Evolutionary conservation across 2,888 invertebrate species (phyloP).

Genomic region (Mactromeris polynyma): DNA sequence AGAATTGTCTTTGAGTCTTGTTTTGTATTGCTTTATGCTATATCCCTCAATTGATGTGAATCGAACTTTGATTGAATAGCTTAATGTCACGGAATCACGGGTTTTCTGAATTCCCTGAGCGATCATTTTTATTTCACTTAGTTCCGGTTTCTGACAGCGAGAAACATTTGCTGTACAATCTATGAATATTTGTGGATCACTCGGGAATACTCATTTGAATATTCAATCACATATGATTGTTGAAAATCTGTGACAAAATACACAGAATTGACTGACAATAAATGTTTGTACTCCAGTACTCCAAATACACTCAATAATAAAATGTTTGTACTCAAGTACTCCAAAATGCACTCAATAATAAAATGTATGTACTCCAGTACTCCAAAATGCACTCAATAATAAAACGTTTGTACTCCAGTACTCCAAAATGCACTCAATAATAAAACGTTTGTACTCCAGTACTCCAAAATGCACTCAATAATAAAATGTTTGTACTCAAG

Average conservation of each 20-base stretch:
- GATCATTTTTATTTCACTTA: background rate
- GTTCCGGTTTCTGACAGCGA: background rate
- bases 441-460: too few species aligned
- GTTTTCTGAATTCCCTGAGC: background rate
- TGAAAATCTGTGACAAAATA: conserved; percentile 1
- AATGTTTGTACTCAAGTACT: too few species aligned
- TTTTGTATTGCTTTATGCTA: background rate
- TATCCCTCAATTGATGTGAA: background rate
- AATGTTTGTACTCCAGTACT: too few species aligned
- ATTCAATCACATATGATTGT: background rate
- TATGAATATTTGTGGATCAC: conserved; percentile 8
- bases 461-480: too few species aligned
- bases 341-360: too few species aligned
- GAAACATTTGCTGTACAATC: background rate
- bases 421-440: too few species aligned
- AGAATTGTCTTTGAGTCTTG: background rate
- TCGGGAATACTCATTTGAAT: background rate
- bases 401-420: too few species aligned
- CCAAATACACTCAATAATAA: too few species aligned
- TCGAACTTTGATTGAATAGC: conserved; percentile 27
- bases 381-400: too few species aligned
- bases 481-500: too few species aligned
- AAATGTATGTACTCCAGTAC: too few species aligned
- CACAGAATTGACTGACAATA: background rate
- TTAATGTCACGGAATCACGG: conserved; percentile 13